phyloP scores from a whole-genome alignment of 2,113 vertebrate genomes.

The Saimiri boliviensis region DNA sequence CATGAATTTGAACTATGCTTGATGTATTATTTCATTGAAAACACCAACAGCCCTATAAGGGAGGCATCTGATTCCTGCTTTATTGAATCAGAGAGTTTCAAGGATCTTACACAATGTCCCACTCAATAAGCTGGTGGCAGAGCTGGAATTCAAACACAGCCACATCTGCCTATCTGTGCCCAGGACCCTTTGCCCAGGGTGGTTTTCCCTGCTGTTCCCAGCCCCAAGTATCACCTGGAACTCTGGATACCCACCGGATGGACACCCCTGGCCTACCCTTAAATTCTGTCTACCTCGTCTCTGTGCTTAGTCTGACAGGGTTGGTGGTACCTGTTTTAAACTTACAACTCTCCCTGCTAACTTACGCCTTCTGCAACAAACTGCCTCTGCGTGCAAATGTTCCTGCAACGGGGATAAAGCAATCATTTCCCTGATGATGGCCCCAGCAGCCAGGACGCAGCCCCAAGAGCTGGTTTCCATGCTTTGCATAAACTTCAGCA shows the following conservation, averaged over 20 bases:
- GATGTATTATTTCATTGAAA: not conserved
- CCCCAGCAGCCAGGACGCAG: not conserved
- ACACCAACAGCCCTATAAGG: not conserved
- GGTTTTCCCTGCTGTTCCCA: no score
- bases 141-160: not conserved
- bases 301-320: not conserved
- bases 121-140: not conserved
- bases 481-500: not conserved
- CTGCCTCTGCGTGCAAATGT: not conserved
- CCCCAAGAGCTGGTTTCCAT: not conserved
- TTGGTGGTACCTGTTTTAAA: not conserved
- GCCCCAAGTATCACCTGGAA: not conserved
- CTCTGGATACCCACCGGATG: not conserved
- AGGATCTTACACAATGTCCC: not conserved
- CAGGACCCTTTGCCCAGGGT: no score
- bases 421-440: fast-evolving
- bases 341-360: not conserved
- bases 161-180: not conserved
- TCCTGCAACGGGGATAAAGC: not conserved
- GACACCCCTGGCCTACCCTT: no score
- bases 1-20: not conserved
- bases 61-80: not conserved
- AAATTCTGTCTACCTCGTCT: not conserved
- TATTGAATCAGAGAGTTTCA: not conserved
- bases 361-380: not conserved